Evolutionary conservation across 2,113 vertebrate species (phyloP).

Genomic region (Ivindomyrus marchei): DNA sequence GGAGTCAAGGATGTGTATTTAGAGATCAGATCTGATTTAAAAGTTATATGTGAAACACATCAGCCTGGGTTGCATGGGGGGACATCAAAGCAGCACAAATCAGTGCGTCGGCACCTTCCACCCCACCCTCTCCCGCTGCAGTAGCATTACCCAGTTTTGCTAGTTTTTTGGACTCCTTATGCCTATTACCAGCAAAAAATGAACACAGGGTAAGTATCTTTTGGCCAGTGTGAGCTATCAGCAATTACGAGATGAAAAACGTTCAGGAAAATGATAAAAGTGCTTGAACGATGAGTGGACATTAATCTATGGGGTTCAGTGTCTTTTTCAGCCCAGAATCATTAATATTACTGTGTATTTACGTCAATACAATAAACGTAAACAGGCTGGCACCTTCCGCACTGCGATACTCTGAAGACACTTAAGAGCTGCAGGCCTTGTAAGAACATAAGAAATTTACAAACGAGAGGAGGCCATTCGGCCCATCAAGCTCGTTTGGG

Average conservation of each 20-base stretch:
- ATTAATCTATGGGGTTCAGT: background rate
- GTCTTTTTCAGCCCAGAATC: background rate
- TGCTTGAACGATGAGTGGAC: background rate
- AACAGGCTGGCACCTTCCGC: background rate
- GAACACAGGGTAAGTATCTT: background rate
- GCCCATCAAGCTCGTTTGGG: too few relatives aligned
- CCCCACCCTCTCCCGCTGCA: background rate
- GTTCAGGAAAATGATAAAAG: background rate
- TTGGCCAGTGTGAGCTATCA: background rate
- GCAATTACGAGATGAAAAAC: background rate
- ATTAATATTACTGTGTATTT: background rate
- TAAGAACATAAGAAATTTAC: background rate
- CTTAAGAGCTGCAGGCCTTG: background rate
- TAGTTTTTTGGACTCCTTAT: background rate
- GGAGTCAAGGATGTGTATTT: slow-evolving; percentile 13
- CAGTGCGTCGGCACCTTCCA: background rate
- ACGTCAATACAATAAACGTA: background rate
- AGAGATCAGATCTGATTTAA: slow-evolving; percentile 21
- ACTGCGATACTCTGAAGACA: background rate
- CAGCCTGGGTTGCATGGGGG: background rate
- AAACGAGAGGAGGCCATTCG: too few relatives aligned
- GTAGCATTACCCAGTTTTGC: background rate
- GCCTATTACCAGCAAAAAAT: background rate
- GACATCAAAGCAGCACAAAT: background rate
- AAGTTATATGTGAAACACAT: background rate